These are phyloP conservation scores for Atrina japonica DNA, from an alignment of 2,888 invertebrate genomes.

Conservation along the genomic window DNA sequence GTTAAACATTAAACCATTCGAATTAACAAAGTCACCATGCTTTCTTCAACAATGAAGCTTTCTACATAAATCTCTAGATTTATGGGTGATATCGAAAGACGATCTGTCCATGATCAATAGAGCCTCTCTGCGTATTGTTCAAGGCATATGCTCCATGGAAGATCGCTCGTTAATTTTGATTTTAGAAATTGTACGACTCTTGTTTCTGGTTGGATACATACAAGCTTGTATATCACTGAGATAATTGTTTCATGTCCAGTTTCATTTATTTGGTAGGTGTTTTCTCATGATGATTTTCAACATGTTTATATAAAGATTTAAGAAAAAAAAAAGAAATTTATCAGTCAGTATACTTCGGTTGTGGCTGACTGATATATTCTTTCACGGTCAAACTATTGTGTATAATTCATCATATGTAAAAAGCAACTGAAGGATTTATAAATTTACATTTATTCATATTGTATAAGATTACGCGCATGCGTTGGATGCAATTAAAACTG, in stretches of 20 bases:
- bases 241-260: not conserved
- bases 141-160: conserved; percentile 37
- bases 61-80: conserved; percentile 34
- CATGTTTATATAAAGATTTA: no score
- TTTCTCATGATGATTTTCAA: no score
- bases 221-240: not conserved
- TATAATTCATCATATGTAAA: no score
- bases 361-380: no score
- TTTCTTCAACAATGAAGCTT: conserved; percentile 30
- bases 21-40: conserved; percentile 44
- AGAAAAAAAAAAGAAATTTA: no score
- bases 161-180: conserved; percentile 3
- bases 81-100: conserved; percentile 39
- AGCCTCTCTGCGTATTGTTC: conserved; percentile 37
- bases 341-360: no score
- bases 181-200: not conserved
- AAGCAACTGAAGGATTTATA: no score
- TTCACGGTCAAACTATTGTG: no score
- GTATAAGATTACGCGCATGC: not conserved
- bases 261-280: no score
- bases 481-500: not conserved
- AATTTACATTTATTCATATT: no score
- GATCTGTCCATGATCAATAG: conserved; percentile 42
- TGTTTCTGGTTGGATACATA: not conserved
- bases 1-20: conserved; percentile 42